Base-by-base conservation (phyloP, 2,888 invertebrate species). In the Acleris emargana region DNA sequence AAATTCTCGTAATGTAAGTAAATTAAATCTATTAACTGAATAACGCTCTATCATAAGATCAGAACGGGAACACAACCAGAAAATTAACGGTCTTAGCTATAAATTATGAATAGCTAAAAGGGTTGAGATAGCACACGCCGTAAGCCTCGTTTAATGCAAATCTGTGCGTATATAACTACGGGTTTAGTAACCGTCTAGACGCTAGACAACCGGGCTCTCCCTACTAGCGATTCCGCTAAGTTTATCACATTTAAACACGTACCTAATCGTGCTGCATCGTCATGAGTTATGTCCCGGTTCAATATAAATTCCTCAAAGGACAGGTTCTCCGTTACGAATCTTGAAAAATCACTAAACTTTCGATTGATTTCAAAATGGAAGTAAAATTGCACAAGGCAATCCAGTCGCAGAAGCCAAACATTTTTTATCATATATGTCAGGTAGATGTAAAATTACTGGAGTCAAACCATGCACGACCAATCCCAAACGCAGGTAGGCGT, bases 161-260 rank as follows among this genome's bases (percentile, higher is more conserved):
- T 71, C 64, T 64, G 43, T 43, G 52, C 71, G 63, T 67, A 51
- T 57, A 61, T 61, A 66, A 61, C 60, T n/a, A 61, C 70, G 69
- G 73, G 77, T 74, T 78, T 77, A 76, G 72, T 73, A 73, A 72
- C 70, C 75, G 66, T 66, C 66, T 66, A 66, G 66, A 66, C 72
- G 77, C 76, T 78, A 78, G 77, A 77, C 77, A 61, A 69, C 68
- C 66, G 67, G 68, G 70, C 62, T 62, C 52, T 57, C 55, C 43
- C 53, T 43, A 18, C 38, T 16, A 20, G 54, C n/a, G 20, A 53
- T 53, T 47, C 42, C 51, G 50, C 54, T 42, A 59, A 55, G 38
- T 52, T 49, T 50, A 60, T 59, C 59, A 20, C 61, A 49, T 54
- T 54, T 54, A 9, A 62, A 49, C 61, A 54, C 61, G 16, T n/a